Percentiles rank a stretch among this genome's conserved stretches.
Conservation (phyloP, 2,113 vertebrate species). For the Seriola quinqueradiata region DNA sequence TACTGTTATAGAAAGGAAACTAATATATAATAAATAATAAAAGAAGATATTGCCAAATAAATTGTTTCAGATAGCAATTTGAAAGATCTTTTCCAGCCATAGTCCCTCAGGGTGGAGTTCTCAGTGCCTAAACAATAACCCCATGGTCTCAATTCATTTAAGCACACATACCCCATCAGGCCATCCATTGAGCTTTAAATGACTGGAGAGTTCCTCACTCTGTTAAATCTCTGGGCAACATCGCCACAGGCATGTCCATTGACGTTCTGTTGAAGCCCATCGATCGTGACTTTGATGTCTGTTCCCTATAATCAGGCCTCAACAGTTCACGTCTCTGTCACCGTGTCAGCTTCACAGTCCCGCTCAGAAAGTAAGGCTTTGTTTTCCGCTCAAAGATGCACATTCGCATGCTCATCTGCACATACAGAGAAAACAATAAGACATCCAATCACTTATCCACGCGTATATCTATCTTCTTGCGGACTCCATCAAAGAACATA, state of each 20-base stretch:
- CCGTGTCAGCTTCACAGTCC: constrained; percentile 29
- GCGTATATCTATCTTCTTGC: neutral
- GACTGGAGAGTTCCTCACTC: constrained; percentile 27
- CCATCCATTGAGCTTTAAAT: constrained; percentile 12
- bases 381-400: neutral
- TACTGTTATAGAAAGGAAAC: neutral
- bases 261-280: constrained; percentile 63
- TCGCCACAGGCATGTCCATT: constrained; percentile 59
- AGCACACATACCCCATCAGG: neutral
- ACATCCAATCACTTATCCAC: neutral
- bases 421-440: neutral
- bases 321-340: constrained; percentile 42
- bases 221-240: constrained; percentile 35
- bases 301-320: constrained; percentile 36
- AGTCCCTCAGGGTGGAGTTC: neutral
- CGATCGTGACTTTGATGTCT: constrained; percentile 51
- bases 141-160: constrained; percentile 5
- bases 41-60: neutral
- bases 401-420: neutral
- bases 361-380: neutral
- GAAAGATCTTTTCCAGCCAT: neutral
- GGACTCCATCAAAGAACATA: neutral
- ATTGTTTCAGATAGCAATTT: neutral
- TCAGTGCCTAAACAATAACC: neutral
- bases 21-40: neutral